Evolutionary conservation across 2,113 vertebrate genomes (phyloP).

Genomic region (Eclectus roratus): DNA sequence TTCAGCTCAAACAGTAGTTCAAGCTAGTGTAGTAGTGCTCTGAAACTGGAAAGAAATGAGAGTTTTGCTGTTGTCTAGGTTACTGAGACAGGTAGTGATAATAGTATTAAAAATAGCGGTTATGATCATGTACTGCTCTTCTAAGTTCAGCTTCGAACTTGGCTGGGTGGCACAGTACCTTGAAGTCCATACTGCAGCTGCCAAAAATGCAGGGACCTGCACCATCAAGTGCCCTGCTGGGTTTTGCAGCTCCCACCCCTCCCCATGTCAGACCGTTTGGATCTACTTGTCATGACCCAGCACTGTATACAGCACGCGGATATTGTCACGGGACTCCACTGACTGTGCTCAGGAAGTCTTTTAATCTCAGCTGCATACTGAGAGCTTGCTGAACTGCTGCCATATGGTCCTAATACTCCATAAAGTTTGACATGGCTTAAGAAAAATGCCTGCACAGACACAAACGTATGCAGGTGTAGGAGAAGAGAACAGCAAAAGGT

Average conservation of each 20-base stretch:
- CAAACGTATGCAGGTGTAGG: not conserved
- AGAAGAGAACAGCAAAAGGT: not conserved
- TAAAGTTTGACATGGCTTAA: constrained; percentile 14
- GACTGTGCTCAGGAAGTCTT: not conserved
- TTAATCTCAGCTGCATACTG: not conserved
- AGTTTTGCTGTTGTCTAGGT: constrained; percentile 57
- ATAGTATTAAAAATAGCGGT: constrained; percentile 21
- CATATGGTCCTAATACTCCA: not conserved
- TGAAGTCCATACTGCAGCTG: not conserved
- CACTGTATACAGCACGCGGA: not conserved
- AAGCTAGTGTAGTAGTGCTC: not conserved
- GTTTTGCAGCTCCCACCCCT: not conserved
- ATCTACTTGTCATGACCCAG: not conserved
- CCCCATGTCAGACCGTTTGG: not conserved
- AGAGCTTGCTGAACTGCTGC: constrained; percentile 20
- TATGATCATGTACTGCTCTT: not conserved
- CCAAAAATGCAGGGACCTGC: not conserved
- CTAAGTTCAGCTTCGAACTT: not conserved
- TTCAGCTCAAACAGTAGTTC: not conserved
- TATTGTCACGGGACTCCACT: not conserved
- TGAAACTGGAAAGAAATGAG: constrained; percentile 9
- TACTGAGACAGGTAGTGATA: constrained; percentile 37
- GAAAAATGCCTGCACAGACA: not conserved
- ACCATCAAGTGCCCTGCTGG: not conserved
- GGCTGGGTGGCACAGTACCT: not conserved